Conservation (phyloP, 2,797 vertebrate species). For the Sebastes iracundus region DNA sequence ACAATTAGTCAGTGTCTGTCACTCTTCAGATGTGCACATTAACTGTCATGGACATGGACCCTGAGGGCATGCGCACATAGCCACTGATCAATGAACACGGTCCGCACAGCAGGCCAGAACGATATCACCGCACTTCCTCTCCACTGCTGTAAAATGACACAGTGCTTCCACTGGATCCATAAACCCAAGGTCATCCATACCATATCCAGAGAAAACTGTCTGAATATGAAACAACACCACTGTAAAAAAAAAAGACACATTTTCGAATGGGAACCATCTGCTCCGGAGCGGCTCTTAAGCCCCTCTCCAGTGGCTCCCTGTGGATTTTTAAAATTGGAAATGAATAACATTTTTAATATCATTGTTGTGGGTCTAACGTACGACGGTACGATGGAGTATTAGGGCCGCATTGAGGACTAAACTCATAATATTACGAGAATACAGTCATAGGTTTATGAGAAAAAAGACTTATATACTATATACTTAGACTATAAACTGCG, state of each 20-base stretch:
- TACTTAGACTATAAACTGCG: too few species aligned
- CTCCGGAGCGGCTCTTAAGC: too few species aligned
- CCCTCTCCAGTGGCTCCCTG: too few species aligned
- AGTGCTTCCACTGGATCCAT: slow-evolving; percentile 5
- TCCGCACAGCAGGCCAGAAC: background rate
- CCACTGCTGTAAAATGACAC: slow-evolving; percentile 14
- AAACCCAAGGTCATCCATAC: slow-evolving; percentile 44
- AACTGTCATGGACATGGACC: background rate
- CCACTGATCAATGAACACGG: slow-evolving; percentile 10
- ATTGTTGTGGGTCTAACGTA: too few species aligned
- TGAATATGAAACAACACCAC: background rate
- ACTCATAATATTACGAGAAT: too few species aligned
- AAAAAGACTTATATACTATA: too few species aligned
- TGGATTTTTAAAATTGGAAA: too few species aligned
- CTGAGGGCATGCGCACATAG: background rate
- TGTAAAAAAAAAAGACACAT: background rate
- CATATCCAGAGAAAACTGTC: background rate
- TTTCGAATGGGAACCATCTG: too few species aligned
- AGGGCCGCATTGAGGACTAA: too few species aligned
- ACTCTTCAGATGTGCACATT: background rate
- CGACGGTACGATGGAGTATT: too few species aligned
- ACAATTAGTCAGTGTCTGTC: background rate
- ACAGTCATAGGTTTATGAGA: too few species aligned
- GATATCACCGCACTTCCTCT: slow-evolving; percentile 11
- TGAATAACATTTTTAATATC: too few species aligned